phyloP scores from a whole-genome alignment of 2,888 invertebrate genomes.

The Parnassius orleans region DNA sequence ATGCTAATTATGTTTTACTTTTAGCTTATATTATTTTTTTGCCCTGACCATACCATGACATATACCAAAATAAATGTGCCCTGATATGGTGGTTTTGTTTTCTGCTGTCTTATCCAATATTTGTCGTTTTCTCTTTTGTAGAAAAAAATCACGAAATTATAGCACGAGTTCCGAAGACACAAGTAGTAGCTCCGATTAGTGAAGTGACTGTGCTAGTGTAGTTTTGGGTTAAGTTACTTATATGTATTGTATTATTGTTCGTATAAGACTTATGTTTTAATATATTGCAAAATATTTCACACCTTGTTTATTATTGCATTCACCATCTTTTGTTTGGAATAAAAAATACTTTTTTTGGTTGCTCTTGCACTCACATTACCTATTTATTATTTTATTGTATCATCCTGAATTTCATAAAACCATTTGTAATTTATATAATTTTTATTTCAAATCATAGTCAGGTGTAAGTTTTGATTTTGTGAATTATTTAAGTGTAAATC shows the following conservation, averaged over 20 bases:
- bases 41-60: constrained; percentile 24
- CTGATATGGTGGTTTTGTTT: constrained; percentile 53
- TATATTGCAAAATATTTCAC: constrained; percentile 29
- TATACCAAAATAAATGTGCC: constrained; percentile 13
- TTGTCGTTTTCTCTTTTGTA: constrained; percentile 67
- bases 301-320: constrained; percentile 27
- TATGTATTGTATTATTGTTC: constrained; percentile 45
- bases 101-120: constrained; percentile 41
- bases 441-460: no score
- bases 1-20: constrained; percentile 39
- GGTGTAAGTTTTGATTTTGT: no score
- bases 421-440: no score
- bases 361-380: constrained; percentile 6
- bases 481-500: no score
- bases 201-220: constrained; percentile 59
- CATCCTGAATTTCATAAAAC: no score
- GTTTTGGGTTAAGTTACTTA: constrained; percentile 50
- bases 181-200: constrained; percentile 72
- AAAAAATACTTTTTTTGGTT: constrained; percentile 7
- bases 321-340: constrained; percentile 10
- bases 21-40: constrained; percentile 41
- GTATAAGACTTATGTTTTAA: constrained; percentile 28
- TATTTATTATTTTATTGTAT: constrained; percentile 2
- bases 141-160: constrained; percentile 76
- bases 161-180: constrained; percentile 75